A percentile compares a stretch with the other conserved stretches of the same genome.
These are phyloP conservation scores for Chelonus insularis DNA, from an alignment of 1,140 invertebrate species.

Conservation along the genomic window DNA sequence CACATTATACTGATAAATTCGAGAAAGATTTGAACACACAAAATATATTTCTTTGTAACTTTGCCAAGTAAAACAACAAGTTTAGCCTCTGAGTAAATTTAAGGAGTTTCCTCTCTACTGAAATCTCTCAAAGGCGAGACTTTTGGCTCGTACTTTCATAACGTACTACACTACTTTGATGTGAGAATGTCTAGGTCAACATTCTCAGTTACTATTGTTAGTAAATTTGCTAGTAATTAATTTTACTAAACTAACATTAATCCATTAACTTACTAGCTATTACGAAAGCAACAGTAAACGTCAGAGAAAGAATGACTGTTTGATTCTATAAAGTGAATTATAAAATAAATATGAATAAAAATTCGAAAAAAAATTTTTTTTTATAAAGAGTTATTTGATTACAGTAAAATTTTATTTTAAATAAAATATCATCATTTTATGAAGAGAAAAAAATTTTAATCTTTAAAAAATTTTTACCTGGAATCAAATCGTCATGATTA, in stretches of 20 bases:
- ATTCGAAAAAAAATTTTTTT: background rate
- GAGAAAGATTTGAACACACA: background rate
- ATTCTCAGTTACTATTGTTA: background rate
- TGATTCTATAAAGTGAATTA: background rate
- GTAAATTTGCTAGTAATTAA: background rate
- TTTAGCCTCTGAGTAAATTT: background rate
- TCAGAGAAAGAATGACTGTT: background rate
- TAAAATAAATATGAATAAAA: background rate
- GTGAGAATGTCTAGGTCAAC: constrained; percentile 12
- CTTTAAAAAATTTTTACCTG: too few species aligned
- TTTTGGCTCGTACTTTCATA: background rate
- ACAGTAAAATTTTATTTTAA: too few species aligned
- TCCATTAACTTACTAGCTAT: background rate
- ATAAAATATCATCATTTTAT: too few species aligned
- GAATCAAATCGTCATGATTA: too few species aligned
- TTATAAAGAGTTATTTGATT: too few species aligned
- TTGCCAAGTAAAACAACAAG: constrained; percentile 8
- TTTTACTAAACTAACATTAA: background rate
- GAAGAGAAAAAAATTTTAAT: too few species aligned
- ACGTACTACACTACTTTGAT: background rate
- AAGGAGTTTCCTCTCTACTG: background rate
- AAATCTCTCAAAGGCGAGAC: background rate
- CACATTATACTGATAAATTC: too few species aligned
- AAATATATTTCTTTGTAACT: background rate
- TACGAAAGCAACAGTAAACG: background rate